Base-by-base conservation (phyloP, 2,888 invertebrate species). In the Ectropis crepuscularia region DNA sequence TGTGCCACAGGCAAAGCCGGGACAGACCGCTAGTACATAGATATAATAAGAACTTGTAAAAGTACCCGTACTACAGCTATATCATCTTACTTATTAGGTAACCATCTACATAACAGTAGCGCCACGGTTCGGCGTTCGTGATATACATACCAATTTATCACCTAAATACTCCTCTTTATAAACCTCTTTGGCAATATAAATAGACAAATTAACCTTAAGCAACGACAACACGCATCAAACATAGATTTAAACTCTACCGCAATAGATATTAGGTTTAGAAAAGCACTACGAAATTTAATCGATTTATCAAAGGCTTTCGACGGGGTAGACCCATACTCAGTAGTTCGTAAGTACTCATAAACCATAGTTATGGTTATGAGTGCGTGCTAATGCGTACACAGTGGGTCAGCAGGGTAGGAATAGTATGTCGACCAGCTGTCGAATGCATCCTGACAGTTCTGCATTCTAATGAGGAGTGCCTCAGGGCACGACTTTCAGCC, bases 351-450 rank as follows among this genome's bases (percentile, higher is more conserved):
- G 57, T 54, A 50, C 53, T 50, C 50, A 59, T 63, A 76, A 81
- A 77, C 69, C 73, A 70, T 73, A 58, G 69, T 77, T 81, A 83
- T 83, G 78, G 79, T 73, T 77, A 76, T 75, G 81, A 76, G 82
- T 83, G 78, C 79, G 83, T 86, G 83, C 80, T 86, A 86, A 87
- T 84, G 84, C 80, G 75, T 71, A 67, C 38, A 45, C 68, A 82
- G 85, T 89, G 75, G 89, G 90, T 89, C 81, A 89, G 69, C 74
- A 78, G 87, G 86, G 81, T 87, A 84, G 67, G 69, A 71, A 74
- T 79, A 82, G 83, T 78, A 82, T 82, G 82, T 74, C 71, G 75
- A 72, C 71, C 76, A 69, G 62, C 65, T 70, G 72, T 69, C 69
- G 67, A 63, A 59, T 73, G 77, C 78, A 82, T 87, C 85, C 86